A percentile compares a stretch with the other conserved stretches of the same genome.
phyloP scores from a whole-genome alignment of 64 coral and sea anemone species.

The Pocillopora damicornis region DNA sequence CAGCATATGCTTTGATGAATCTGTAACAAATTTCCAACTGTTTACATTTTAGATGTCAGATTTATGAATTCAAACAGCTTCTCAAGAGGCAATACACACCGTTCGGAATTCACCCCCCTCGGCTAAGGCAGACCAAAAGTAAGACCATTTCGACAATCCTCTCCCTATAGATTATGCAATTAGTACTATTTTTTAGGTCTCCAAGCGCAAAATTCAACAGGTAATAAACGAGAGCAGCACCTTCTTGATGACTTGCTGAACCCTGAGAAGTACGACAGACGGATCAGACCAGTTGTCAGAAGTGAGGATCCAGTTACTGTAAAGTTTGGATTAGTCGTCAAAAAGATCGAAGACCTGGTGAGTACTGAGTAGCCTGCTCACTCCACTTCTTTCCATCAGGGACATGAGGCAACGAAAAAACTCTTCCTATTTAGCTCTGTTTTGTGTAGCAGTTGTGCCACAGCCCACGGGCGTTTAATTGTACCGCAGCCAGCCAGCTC shows the following conservation, averaged over 20 bases:
- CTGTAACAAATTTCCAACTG: too few relatives aligned
- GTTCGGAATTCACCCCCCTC: too few relatives aligned
- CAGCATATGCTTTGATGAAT: too few relatives aligned
- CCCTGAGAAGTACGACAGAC: constrained; percentile 38
- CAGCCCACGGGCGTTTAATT: not conserved
- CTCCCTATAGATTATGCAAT: not conserved
- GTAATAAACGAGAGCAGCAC: not conserved
- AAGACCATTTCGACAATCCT: too few relatives aligned
- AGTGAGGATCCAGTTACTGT: constrained; percentile 37
- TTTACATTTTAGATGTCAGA: too few relatives aligned
- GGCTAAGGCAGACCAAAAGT: too few relatives aligned
- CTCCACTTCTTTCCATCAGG: not conserved
- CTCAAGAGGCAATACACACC: too few relatives aligned
- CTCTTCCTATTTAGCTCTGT: not conserved
- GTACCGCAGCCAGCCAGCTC: too few relatives aligned
- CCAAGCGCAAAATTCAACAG: not conserved
- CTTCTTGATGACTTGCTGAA: constrained; percentile 51
- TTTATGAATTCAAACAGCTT: too few relatives aligned
- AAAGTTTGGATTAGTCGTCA: constrained; percentile 65
- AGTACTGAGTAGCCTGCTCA: not conserved
- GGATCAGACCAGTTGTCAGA: constrained; percentile 39
- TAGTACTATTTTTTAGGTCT: not conserved
- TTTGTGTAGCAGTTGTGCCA: constrained; percentile 1
- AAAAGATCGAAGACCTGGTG: constrained; percentile 74
- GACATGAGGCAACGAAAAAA: too few relatives aligned